These are phyloP conservation scores for Ceratothoa steindachneri DNA, from an alignment of 2,888 invertebrate genomes.

Conservation along the genomic window DNA sequence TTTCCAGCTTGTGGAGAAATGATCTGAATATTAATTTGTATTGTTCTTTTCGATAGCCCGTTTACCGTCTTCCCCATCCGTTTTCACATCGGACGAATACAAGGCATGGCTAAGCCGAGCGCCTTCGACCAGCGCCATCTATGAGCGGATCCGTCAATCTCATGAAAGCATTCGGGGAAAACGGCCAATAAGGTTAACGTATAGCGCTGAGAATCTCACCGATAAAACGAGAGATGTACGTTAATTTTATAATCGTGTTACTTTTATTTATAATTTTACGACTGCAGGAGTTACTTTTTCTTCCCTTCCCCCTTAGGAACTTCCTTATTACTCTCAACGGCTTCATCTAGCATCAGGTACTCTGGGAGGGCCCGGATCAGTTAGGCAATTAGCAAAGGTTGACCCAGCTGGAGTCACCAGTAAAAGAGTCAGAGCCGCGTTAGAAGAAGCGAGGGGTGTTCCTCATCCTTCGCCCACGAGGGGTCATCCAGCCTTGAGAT, in stretches of 20 bases:
- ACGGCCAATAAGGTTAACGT: conserved; percentile 60
- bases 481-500: conserved; percentile 40
- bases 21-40: too few species aligned
- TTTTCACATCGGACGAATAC: conserved; percentile 44
- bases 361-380: conserved; percentile 52
- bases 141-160: conserved; percentile 78
- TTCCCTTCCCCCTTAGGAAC: too few species aligned
- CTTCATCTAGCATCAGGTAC: conserved; percentile 57
- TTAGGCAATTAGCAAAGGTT: conserved; percentile 49
- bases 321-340: conserved; percentile 58
- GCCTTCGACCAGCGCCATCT: conserved; percentile 81
- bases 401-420: conserved; percentile 41
- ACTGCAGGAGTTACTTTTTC: too few species aligned
- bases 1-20: too few species aligned
- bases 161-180: conserved; percentile 59
- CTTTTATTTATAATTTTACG: too few species aligned
- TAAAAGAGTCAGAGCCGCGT: conserved; percentile 21
- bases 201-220: conserved; percentile 82
- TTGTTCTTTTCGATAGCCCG: background rate
- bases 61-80: conserved; percentile 27
- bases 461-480: conserved; percentile 51
- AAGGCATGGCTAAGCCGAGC: conserved; percentile 59
- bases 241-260: too few species aligned
- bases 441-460: conserved; percentile 49
- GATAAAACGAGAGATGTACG: conserved; percentile 63